Evolutionary conservation across 2,888 invertebrate species (phyloP).

Genomic region (Chrysina gloriosa): DNA sequence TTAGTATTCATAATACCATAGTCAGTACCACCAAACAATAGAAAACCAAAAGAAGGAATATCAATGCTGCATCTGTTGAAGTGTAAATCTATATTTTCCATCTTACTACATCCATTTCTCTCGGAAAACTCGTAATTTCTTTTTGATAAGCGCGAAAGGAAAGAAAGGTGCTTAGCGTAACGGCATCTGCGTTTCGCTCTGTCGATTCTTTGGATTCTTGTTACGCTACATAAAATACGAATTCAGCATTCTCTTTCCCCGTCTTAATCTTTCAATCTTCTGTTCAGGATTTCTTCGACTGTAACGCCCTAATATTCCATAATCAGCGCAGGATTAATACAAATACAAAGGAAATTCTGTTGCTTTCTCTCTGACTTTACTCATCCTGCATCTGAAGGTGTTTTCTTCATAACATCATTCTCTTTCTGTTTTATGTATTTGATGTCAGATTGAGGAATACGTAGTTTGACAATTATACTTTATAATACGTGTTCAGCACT

Average conservation of each 20-base stretch:
- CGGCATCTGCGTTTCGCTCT: conserved; percentile 17
- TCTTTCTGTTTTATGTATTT: neutral
- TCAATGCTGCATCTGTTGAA: neutral
- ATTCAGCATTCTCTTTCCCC: neutral
- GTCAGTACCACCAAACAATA: too few species aligned
- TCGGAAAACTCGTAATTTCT: conserved; percentile 10
- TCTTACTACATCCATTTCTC: neutral
- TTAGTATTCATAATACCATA: too few species aligned
- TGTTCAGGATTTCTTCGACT: conserved; percentile 27
- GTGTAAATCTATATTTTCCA: neutral
- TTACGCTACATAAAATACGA: conserved; percentile 28
- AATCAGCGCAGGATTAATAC: conserved; percentile 31
- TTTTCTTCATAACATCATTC: neutral
- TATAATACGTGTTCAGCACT: too few species aligned
- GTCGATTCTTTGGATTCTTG: neutral
- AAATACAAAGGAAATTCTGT: conserved; percentile 14
- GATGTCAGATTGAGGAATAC: neutral
- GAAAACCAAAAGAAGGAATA: neutral
- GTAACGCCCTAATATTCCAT: conserved; percentile 13
- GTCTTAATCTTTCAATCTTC: conserved; percentile 24
- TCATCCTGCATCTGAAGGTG: neutral
- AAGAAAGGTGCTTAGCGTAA: neutral
- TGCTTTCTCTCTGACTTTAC: neutral
- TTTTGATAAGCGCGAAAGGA: conserved; percentile 14
- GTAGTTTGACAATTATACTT: too few species aligned